Evolutionary conservation across 2,797 vertebrate species (phyloP).

Genomic region (Eidolon dupreanum): DNA sequence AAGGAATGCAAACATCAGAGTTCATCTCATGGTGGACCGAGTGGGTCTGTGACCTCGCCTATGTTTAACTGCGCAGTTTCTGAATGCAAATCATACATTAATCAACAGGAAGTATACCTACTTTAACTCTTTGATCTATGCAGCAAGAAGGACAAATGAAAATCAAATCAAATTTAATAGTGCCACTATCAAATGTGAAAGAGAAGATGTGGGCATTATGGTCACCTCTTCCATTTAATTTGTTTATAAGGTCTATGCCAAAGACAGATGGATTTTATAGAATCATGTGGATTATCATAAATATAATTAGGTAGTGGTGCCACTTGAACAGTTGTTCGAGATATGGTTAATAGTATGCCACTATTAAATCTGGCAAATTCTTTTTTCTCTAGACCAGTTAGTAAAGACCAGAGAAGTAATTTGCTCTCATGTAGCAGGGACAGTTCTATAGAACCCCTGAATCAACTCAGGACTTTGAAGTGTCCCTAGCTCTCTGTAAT

Average conservation of each 20-base stretch:
- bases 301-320: background rate
- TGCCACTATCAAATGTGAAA: background rate
- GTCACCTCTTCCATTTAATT: background rate
- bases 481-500: background rate
- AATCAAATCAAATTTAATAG: background rate
- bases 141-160: background rate
- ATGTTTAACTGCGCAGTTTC: background rate
- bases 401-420: background rate
- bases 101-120: background rate
- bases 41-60: background rate
- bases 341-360: background rate
- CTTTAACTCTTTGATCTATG: background rate
- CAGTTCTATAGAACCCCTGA: background rate
- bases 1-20: background rate
- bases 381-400: background rate
- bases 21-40: background rate
- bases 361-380: background rate
- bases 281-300: background rate
- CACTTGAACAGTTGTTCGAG: background rate
- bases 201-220: background rate
- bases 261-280: background rate
- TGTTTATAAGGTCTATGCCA: background rate
- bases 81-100: background rate
- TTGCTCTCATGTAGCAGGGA: background rate
- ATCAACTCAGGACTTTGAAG: background rate